Evolutionary conservation across 2,113 vertebrate species (phyloP), one percentile per base, ranked within the genome.

Genomic region (Crotalus helleri): DNA sequence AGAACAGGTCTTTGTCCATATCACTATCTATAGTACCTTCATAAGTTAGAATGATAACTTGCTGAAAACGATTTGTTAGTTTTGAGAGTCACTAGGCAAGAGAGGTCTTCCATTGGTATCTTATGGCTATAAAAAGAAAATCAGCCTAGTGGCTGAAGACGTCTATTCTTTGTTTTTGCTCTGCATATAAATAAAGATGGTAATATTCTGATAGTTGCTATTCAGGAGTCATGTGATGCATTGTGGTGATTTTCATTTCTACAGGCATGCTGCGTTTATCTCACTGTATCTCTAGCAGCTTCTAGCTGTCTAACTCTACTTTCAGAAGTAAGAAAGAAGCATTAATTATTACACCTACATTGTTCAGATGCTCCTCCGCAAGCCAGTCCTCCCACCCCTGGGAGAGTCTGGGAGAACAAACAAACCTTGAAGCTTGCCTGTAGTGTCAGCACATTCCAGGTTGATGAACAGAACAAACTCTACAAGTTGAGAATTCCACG

Each of bases 331-430:
- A 92, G 51, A 91, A 94, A 39, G 39, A 93, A 91, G 94, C 91
- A 94, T 87, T 94, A 86, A 85, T 85, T n/a, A 74, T 92, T 90
- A 46, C 91, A 95, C 88, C 93, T 94, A 95, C 95, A 95, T 92
- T 87, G 94, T 90, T 92, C 94, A 93, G 92, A 95, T 92, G 55
- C 85, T 95, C 87, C 49, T 44, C 39, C 88, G 91, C 39, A 93
- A 95, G 94, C 95, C 96, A 92, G 93, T 93, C 92, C 39, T 94
- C 1, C 0, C 61, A 64, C 61, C 17, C 15, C 93, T 92, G 93
- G 94, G 93, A 96, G 93, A 95, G 12, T 88, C 46, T 95, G 91
- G 92, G 93, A 96, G 92, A 96, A 94, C 90, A 95, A 95, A 91
- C 51, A 85, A 59, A 10, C 94, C 94, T 93, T 93, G 88, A 1